These are phyloP conservation scores for Zaprionus capensis DNA, from an alignment of 1,140 invertebrate genomes.

Conservation along the genomic window DNA sequence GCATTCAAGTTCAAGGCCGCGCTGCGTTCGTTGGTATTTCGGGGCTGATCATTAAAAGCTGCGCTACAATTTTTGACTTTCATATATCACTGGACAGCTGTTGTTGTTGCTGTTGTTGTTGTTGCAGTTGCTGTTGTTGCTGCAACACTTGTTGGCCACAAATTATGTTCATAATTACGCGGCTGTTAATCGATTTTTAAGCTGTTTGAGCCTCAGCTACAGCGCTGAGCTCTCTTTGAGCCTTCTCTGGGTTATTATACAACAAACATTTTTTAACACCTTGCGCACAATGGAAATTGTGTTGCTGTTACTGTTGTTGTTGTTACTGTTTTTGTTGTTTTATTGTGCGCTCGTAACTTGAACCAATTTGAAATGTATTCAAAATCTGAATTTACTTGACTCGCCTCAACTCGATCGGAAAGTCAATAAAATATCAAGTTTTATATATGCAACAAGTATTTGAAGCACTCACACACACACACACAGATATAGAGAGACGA, in stretches of 20 bases:
- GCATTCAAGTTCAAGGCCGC: conserved; percentile 72
- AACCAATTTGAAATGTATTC: conserved; percentile 48
- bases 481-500: conserved; percentile 15
- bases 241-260: conserved; percentile 65
- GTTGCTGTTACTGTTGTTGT: conserved; percentile 10
- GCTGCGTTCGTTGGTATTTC: conserved; percentile 64
- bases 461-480: conserved; percentile 31
- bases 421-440: conserved; percentile 80
- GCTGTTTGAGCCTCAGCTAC: conserved; percentile 47
- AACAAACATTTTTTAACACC: conserved; percentile 78
- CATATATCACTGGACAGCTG: conserved; percentile 40
- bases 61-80: conserved; percentile 42
- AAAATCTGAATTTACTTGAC: conserved; percentile 23
- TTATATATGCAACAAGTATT: conserved; percentile 46
- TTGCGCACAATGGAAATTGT: conserved; percentile 65
- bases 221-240: background rate
- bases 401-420: conserved; percentile 51
- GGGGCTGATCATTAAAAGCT: conserved; percentile 14
- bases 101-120: conserved; percentile 58
- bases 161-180: conserved; percentile 76
- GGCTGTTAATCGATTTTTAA: conserved; percentile 80
- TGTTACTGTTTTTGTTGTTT: conserved; percentile 11
- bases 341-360: conserved; percentile 30
- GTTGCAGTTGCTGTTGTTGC: conserved; percentile 58
- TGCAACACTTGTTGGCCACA: conserved; percentile 68